A percentile compares a stretch with the other conserved stretches of the same genome.
Evolutionary conservation across 2,113 vertebrate species (phyloP).

Genomic region (Columba janthina): DNA sequence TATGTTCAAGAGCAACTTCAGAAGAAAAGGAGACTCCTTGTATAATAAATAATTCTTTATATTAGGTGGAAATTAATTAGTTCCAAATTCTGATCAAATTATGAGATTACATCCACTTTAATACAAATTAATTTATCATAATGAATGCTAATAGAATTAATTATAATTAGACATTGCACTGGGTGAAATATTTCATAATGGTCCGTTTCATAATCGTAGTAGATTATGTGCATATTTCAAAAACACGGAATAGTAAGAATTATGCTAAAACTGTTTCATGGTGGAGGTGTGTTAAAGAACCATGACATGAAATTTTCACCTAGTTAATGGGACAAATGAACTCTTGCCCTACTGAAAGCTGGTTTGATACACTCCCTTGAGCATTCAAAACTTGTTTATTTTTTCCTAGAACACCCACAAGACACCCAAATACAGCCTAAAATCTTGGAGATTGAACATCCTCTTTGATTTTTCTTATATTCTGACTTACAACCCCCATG

Average conservation of each 20-base stretch:
- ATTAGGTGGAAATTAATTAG: slow-evolving; percentile 38
- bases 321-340: neutral
- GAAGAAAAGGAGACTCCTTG: neutral
- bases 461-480: neutral
- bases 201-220: neutral
- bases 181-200: slow-evolving; percentile 41
- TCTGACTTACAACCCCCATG: neutral
- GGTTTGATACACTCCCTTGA: neutral
- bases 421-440: neutral
- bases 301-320: neutral
- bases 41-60: slow-evolving; percentile 31
- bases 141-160: slow-evolving; percentile 60
- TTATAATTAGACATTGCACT: slow-evolving; percentile 35
- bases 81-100: slow-evolving; percentile 42
- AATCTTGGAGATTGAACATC: neutral
- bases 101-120: slow-evolving; percentile 34
- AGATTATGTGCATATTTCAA: slow-evolving; percentile 51
- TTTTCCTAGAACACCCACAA: neutral
- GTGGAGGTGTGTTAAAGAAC: neutral
- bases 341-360: neutral
- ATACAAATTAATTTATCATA: slow-evolving; percentile 48
- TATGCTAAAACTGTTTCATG: slow-evolving; percentile 1
- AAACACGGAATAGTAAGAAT: slow-evolving; percentile 20
- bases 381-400: neutral
- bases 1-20: neutral